Percentiles rank a stretch among this genome's conserved stretches.
These are phyloP conservation scores for Brachymystax lenok DNA, from an alignment of 2,797 vertebrate genomes.

Conservation along the genomic window DNA sequence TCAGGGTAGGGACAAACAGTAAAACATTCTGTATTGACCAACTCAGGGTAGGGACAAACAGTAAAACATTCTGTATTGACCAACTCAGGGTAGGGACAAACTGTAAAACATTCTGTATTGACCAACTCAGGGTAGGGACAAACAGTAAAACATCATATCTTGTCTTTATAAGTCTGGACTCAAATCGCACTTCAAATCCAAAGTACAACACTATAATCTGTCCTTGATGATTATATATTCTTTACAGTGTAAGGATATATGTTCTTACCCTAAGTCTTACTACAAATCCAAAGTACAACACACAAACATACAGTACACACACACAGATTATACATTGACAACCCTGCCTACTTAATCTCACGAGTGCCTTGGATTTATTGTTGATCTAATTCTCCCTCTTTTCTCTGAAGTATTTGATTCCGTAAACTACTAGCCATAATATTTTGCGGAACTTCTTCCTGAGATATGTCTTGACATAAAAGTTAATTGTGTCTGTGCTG, in stretches of 20 bases:
- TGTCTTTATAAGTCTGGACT: no score
- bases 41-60: no score
- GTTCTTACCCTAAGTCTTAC: neutral
- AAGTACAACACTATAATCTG: neutral
- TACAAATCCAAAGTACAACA: neutral
- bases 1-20: no score
- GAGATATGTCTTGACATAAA: neutral
- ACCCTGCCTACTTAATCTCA: conserved; percentile 7
- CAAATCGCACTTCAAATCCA: no score
- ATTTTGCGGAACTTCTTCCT: neutral
- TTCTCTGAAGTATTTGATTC: neutral
- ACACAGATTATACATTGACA: neutral
- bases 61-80: no score
- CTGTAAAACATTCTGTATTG: no score
- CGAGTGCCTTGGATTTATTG: neutral
- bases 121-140: no score
- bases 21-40: no score
- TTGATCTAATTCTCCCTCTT: neutral
- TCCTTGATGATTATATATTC: neutral
- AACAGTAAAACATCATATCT: neutral
- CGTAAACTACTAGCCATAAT: neutral
- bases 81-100: no score
- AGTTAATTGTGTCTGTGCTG: neutral
- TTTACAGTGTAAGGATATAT: neutral
- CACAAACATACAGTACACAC: conserved; percentile 10